Conservation (phyloP, 2,797 vertebrate species). For the Paramormyrops hopkinsi region DNA sequence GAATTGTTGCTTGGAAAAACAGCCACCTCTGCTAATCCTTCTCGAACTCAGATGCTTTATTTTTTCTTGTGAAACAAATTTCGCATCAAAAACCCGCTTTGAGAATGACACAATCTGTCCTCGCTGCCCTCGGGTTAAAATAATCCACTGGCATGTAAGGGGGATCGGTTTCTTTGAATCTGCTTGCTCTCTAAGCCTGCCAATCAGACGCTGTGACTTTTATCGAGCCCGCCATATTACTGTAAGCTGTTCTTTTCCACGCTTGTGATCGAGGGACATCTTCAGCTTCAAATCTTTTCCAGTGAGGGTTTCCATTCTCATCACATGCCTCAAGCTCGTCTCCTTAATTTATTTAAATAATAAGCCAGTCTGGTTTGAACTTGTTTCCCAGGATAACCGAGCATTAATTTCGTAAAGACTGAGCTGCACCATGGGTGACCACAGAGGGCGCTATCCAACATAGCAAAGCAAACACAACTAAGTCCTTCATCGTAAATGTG, state of each 20-base stretch:
- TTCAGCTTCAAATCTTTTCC: background rate
- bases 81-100: background rate
- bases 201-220: background rate
- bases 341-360: background rate
- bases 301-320: background rate
- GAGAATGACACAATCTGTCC: background rate
- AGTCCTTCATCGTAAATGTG: background rate
- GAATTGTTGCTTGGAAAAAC: background rate
- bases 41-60: background rate
- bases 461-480: background rate
- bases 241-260: background rate
- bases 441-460: background rate
- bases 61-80: constrained; percentile 13
- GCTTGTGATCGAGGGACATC: background rate
- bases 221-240: background rate
- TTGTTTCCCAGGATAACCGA: background rate
- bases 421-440: background rate
- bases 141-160: constrained; percentile 7
- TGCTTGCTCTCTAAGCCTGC: background rate
- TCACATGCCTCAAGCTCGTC: background rate
- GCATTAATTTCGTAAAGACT: background rate
- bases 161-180: constrained; percentile 1
- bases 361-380: background rate
- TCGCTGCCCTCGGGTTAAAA: constrained; percentile 3
- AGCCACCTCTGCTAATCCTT: background rate